Conservation (phyloP, 2,888 invertebrate species). For the Galerucella pusilla region DNA sequence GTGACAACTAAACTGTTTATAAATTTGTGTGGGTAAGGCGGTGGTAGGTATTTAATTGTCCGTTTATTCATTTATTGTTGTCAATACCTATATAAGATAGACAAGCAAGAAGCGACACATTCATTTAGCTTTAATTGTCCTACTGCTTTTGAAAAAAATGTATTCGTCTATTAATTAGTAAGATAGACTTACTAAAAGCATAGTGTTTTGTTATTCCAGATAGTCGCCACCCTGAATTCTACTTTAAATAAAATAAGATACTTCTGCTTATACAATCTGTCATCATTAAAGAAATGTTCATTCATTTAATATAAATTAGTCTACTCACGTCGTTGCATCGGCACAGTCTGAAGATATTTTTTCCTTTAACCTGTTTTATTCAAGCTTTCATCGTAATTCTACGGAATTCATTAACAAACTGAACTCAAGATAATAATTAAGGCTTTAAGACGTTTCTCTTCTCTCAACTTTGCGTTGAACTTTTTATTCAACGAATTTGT, state of each 20-base stretch:
- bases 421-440: too few species aligned
- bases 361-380: background rate
- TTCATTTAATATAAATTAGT: slow-evolving; percentile 1
- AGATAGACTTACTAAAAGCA: background rate
- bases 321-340: slow-evolving; percentile 4
- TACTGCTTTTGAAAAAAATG: background rate
- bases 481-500: too few species aligned
- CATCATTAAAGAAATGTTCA: background rate
- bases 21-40: too few species aligned
- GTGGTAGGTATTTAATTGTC: too few species aligned
- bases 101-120: too few species aligned
- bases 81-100: too few species aligned
- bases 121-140: too few species aligned
- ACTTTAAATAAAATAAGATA: background rate
- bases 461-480: too few species aligned
- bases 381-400: background rate
- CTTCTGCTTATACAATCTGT: slow-evolving; percentile 1
- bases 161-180: background rate
- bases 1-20: too few species aligned
- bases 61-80: too few species aligned
- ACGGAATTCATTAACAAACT: background rate
- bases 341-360: background rate
- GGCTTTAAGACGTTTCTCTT: too few species aligned
- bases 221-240: background rate
- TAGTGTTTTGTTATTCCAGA: background rate